phyloP scores from a whole-genome alignment of 2,113 vertebrate genomes.

The Mobula birostris region DNA sequence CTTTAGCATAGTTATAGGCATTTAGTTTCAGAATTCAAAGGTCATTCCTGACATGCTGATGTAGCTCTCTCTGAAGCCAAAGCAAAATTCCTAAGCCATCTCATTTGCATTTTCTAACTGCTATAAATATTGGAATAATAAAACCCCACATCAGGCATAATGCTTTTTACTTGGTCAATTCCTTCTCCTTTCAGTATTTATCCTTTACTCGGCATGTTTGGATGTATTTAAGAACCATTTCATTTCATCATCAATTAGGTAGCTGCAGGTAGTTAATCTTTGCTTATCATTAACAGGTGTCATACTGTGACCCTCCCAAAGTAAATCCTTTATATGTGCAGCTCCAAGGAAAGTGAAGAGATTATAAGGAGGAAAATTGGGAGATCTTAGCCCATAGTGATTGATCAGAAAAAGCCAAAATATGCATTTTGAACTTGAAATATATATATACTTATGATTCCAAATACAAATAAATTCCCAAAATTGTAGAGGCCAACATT shows the following conservation, averaged over 20 bases:
- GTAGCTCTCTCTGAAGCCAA: not conserved
- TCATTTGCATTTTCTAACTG: not conserved
- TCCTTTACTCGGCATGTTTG: not conserved
- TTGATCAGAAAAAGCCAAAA: not conserved
- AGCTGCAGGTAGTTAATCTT: not conserved
- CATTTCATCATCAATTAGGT: not conserved
- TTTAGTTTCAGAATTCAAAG: not conserved
- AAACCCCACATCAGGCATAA: not conserved
- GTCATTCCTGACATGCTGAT: not conserved
- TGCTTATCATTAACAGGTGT: conserved; percentile 11
- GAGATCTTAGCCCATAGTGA: not conserved
- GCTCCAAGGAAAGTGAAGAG: not conserved
- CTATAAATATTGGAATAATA: not conserved
- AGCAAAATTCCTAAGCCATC: not conserved
- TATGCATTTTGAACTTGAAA: not conserved
- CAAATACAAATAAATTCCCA: not conserved
- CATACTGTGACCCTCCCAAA: not conserved
- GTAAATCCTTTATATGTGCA: not conserved
- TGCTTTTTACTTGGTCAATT: not conserved
- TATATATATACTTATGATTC: not conserved
- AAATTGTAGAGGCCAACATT: not conserved
- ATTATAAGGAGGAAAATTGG: not conserved
- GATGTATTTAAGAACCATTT: not conserved
- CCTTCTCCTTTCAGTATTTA: not conserved
- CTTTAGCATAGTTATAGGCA: not conserved